Conservation (phyloP, 2,888 invertebrate species). For the Parelbella ahira region DNA sequence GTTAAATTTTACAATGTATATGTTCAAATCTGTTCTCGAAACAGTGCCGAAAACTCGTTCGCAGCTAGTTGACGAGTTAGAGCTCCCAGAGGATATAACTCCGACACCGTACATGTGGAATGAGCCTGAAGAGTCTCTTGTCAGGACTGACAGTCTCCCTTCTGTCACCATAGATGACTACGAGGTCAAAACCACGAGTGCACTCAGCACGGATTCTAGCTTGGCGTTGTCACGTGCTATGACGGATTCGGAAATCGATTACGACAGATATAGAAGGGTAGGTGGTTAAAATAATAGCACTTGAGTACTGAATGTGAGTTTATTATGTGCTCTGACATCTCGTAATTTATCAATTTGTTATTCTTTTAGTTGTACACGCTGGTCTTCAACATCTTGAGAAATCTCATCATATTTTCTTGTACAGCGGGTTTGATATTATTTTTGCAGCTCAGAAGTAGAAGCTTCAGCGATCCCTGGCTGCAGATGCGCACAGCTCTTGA, state of each 20-base stretch:
- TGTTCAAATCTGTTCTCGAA: slow-evolving; percentile 54
- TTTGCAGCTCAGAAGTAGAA: slow-evolving; percentile 48
- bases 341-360: background rate
- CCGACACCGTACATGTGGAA: slow-evolving; percentile 51
- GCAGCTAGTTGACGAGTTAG: slow-evolving; percentile 57
- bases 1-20: slow-evolving; percentile 43
- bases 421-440: too few species aligned
- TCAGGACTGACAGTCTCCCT: slow-evolving; percentile 44
- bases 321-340: too few species aligned
- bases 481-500: slow-evolving; percentile 49
- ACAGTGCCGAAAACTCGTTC: slow-evolving; percentile 57
- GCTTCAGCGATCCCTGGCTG: slow-evolving; percentile 56
- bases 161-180: slow-evolving; percentile 40
- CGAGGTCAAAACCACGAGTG: slow-evolving; percentile 31
- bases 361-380: too few species aligned
- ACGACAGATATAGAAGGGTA: slow-evolving; percentile 53
- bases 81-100: slow-evolving; percentile 54
- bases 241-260: slow-evolving; percentile 71
- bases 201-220: slow-evolving; percentile 54
- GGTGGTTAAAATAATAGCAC: too few species aligned
- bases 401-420: too few species aligned
- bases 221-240: slow-evolving; percentile 61
- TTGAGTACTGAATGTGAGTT: too few species aligned
- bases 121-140: slow-evolving; percentile 41
- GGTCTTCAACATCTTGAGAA: too few species aligned